Percentiles rank a stretch among this genome's conserved stretches.
Conservation (phyloP, 2,113 vertebrate genomes). For the Trichechus manatus region DNA sequence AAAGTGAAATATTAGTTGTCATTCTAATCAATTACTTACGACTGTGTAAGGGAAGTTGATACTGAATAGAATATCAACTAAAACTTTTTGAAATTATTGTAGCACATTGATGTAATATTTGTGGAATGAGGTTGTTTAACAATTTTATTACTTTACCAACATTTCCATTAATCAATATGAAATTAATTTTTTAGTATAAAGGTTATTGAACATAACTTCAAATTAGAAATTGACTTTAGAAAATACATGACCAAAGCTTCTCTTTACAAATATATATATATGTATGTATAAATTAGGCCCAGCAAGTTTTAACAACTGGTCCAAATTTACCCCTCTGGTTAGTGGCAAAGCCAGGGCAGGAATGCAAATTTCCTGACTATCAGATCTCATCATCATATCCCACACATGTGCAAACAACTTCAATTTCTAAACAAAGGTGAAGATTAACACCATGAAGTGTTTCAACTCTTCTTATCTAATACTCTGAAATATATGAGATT, state of each 20-base stretch:
- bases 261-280: neutral
- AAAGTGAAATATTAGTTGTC: neutral
- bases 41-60: neutral
- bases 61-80: neutral
- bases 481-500: neutral
- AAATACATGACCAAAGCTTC: neutral
- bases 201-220: neutral
- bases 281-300: neutral
- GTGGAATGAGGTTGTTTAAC: neutral
- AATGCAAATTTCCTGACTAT: neutral
- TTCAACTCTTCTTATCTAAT: constrained; percentile 21
- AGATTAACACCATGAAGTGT: neutral
- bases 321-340: neutral
- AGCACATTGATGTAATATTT: neutral
- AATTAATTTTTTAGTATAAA: neutral
- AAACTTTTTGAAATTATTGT: constrained; percentile 20
- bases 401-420: neutral
- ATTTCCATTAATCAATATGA: neutral
- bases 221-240: neutral
- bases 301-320: neutral
- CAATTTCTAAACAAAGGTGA: neutral
- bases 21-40: neutral
- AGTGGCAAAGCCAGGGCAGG: neutral
- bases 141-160: neutral
- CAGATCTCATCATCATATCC: too few species aligned